These are phyloP conservation scores for Enteromius fasciolatus DNA, from an alignment of 2,797 vertebrate genomes.

Conservation along the genomic window DNA sequence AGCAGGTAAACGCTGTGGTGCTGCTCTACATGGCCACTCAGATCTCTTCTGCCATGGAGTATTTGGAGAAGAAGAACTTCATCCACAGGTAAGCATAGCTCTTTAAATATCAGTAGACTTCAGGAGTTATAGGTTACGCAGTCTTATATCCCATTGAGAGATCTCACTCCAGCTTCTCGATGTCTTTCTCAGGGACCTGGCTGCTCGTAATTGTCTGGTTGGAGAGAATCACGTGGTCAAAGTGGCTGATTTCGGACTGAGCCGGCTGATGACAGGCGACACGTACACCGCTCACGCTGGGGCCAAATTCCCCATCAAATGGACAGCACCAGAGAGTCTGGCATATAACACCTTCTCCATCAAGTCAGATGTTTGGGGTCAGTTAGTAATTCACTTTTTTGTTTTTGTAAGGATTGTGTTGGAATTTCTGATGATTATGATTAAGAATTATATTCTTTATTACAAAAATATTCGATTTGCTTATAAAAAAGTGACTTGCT, in stretches of 20 bases:
- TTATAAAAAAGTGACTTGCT: not conserved
- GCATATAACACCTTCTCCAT: conserved; percentile 99
- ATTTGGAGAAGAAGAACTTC: conserved; percentile 98
- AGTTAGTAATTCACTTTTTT: conserved; percentile 61
- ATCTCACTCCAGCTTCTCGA: not conserved
- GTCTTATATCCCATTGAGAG: not conserved
- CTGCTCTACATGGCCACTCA: conserved; percentile 99
- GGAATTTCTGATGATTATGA: not conserved
- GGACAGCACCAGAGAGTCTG: conserved; percentile 97
- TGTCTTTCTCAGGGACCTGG: conserved; percentile 84
- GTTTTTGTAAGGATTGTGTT: not conserved
- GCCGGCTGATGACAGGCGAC: conserved; percentile 96
- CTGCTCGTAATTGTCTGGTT: conserved; percentile 96
- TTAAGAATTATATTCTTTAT: no score
- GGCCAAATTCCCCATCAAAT: conserved; percentile 98
- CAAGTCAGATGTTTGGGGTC: conserved; percentile 98
- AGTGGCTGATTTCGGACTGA: conserved; percentile 97
- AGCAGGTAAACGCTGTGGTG: conserved; percentile 95
- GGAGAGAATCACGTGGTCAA: conserved; percentile 98
- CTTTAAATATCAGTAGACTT: not conserved
- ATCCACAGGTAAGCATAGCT: conserved; percentile 87
- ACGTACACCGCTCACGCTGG: conserved; percentile 98
- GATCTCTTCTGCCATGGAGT: conserved; percentile 99
- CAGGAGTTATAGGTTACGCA: not conserved
- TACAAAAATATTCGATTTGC: not conserved